Evolutionary conservation across 2,113 vertebrate species (phyloP).

Genomic region (Axis porcinus): DNA sequence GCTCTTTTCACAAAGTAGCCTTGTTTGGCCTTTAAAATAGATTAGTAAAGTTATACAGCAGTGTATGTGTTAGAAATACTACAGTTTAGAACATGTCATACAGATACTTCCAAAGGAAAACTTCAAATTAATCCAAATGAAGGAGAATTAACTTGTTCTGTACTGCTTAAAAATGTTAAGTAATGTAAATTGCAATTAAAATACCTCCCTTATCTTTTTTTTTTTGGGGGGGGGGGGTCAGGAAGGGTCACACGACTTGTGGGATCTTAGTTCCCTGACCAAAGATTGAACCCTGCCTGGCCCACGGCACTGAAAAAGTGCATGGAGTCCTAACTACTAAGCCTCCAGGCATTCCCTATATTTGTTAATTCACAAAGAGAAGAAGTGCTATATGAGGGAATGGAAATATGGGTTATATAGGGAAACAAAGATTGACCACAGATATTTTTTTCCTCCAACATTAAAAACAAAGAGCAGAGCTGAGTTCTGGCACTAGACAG

Average conservation of each 20-base stretch:
- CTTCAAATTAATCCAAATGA: constrained; percentile 4
- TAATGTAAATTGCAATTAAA: background rate
- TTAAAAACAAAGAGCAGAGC: background rate
- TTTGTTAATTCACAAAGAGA: constrained; percentile 9
- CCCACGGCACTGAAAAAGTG: background rate
- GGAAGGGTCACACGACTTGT: background rate
- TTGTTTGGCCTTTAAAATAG: constrained; percentile 63
- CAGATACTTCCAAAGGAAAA: constrained; percentile 5
- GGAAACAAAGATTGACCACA: background rate
- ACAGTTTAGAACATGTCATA: constrained; percentile 9
- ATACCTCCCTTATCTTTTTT: background rate
- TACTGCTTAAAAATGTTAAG: background rate
- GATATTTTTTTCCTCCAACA: background rate
- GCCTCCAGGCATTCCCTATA: background rate
- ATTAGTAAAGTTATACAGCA: constrained; percentile 51
- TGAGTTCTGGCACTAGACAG: background rate
- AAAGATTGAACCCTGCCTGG: background rate
- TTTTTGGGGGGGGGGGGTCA: fast-evolving
- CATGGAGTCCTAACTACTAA: background rate
- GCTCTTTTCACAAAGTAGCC: constrained; percentile 38
- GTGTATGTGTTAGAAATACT: constrained; percentile 42
- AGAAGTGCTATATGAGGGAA: background rate
- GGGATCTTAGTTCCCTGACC: background rate
- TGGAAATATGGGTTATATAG: background rate
- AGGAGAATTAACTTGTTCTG: background rate